Conservation (phyloP, 2,888 invertebrate genomes). For the Lamproptera curius region DNA sequence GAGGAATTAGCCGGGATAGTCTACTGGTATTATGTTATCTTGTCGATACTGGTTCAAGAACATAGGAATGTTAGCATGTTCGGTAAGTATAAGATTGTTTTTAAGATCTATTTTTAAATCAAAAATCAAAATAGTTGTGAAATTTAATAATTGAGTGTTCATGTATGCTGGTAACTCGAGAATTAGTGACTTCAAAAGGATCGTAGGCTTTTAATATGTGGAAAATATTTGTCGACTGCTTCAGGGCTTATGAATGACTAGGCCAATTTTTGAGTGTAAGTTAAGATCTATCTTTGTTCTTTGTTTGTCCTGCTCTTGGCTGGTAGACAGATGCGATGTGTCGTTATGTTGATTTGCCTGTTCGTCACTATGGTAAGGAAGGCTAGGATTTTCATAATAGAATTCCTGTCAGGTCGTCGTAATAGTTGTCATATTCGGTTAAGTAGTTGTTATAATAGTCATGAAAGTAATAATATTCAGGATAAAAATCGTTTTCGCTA, state of each 20-base stretch:
- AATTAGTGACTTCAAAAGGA: too few species aligned
- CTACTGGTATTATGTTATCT: neutral
- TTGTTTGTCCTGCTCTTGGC: neutral
- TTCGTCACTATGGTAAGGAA: neutral
- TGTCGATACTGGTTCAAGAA: neutral
- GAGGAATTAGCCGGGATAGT: neutral
- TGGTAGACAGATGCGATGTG: neutral
- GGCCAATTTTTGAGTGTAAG: too few species aligned
- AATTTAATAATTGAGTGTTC: neutral
- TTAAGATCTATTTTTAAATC: neutral
- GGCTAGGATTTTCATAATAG: neutral
- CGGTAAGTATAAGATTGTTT: neutral
- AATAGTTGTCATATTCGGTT: neutral
- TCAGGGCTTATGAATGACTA: too few species aligned
- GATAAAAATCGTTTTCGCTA: neutral
- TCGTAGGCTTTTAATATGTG: too few species aligned
- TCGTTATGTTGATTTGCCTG: neutral
- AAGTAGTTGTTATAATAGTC: neutral
- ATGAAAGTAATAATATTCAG: neutral
- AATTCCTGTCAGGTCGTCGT: neutral
- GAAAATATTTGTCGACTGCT: too few species aligned
- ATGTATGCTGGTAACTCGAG: neutral
- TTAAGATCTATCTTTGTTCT: neutral
- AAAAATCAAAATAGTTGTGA: neutral
- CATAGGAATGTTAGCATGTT: neutral